Evolutionary conservation across 2,113 vertebrate genomes (phyloP).

Genomic region (Fukomys damarensis): DNA sequence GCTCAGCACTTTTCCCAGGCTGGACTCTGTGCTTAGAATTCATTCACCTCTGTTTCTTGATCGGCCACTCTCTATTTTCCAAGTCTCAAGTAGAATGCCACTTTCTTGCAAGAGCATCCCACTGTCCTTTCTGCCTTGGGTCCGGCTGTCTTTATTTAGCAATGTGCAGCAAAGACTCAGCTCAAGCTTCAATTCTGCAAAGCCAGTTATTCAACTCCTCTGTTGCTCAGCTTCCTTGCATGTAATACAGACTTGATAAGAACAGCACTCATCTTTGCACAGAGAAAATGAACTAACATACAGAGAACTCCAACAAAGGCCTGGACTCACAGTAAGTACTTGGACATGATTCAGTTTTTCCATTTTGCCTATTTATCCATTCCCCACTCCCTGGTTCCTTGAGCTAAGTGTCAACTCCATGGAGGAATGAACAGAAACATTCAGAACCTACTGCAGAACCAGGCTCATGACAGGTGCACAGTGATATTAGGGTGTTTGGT

Average conservation of each 20-base stretch:
- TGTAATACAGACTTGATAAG: background rate
- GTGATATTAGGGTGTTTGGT: background rate
- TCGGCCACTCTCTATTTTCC: background rate
- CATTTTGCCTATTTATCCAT: background rate
- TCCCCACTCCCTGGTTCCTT: background rate
- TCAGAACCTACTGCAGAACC: background rate
- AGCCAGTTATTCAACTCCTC: background rate
- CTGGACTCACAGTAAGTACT: background rate
- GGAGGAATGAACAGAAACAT: fast-evolving
- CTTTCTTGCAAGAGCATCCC: background rate
- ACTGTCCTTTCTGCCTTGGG: background rate
- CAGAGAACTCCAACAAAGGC: background rate
- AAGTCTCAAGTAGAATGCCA: background rate
- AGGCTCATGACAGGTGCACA: background rate
- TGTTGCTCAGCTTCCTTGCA: background rate
- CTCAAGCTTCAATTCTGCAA: background rate
- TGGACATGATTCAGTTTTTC: background rate
- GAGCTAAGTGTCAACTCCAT: background rate
- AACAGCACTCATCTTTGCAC: fast-evolving
- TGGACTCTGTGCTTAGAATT: background rate
- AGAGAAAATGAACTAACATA: background rate
- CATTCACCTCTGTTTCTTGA: background rate
- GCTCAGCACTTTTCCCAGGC: background rate
- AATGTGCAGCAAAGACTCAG: background rate
- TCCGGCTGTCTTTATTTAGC: background rate